Percentiles rank a stretch among this genome's conserved stretches.
Evolutionary conservation across 2,888 invertebrate species (phyloP).

Genomic region (Coenonympha glycerion): DNA sequence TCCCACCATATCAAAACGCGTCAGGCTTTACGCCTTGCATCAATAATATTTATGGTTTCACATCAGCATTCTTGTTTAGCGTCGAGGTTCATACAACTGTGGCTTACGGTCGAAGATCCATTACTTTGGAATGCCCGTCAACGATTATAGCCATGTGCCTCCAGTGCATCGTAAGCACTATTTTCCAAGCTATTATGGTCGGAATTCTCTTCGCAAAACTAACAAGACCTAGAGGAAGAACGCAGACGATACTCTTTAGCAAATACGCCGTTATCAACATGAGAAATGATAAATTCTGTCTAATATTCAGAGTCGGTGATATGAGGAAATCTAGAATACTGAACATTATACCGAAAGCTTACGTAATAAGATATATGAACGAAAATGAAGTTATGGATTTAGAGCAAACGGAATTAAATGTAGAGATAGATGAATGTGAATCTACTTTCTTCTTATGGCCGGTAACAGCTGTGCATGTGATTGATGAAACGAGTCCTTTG

Average conservation of each 20-base stretch:
- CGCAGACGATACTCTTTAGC: constrained; percentile 95
- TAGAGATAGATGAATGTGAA: constrained; percentile 88
- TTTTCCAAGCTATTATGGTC: constrained; percentile 87
- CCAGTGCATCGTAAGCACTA: constrained; percentile 94
- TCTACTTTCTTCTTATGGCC: constrained; percentile 98
- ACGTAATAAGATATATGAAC: constrained; percentile 86
- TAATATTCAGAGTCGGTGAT: constrained; percentile 96
- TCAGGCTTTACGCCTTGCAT: constrained; percentile 89
- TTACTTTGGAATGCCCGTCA: constrained; percentile 94
- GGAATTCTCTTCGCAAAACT: constrained; percentile 97
- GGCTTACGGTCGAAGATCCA: constrained; percentile 88
- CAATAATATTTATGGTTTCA: constrained; percentile 88
- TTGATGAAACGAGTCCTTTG: constrained; percentile 90
- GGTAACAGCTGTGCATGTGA: constrained; percentile 91
- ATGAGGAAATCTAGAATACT: constrained; percentile 96
- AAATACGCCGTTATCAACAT: constrained; percentile 91
- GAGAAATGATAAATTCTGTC: constrained; percentile 87
- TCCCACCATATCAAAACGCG: constrained; percentile 72
- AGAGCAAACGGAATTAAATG: constrained; percentile 86
- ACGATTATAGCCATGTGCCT: constrained; percentile 96
- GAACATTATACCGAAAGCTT: constrained; percentile 90
- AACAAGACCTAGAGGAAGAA: constrained; percentile 94
- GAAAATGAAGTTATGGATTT: constrained; percentile 83
- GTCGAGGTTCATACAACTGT: constrained; percentile 98
- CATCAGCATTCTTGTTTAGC: constrained; percentile 95